These are phyloP conservation scores for Palythoa grandiflora DNA, from an alignment of 92 coral and sea anemone genomes.

Conservation along the genomic window DNA sequence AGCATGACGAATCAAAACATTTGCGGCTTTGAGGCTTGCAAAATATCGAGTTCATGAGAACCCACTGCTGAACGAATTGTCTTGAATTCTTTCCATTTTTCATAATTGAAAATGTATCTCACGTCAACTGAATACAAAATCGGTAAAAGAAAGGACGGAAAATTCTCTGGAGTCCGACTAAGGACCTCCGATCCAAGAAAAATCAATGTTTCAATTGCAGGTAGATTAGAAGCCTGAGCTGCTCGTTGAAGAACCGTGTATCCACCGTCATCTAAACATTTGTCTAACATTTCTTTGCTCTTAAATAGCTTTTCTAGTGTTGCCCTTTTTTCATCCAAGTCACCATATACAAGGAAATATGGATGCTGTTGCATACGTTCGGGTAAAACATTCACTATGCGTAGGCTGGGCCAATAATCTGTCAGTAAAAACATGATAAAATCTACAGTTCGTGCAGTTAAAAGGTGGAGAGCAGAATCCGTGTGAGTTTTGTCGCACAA, in stretches of 20 bases:
- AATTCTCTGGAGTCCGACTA: not conserved
- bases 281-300: not conserved
- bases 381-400: too few relatives aligned
- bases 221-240: constrained; percentile 13
- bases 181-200: not conserved
- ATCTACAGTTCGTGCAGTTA: too few relatives aligned
- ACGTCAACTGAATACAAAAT: not conserved
- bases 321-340: too few relatives aligned
- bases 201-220: not conserved
- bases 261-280: not conserved
- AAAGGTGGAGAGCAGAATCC: too few relatives aligned
- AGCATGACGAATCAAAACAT: too few relatives aligned
- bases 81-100: not conserved
- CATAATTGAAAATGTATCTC: not conserved
- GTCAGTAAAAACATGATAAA: too few relatives aligned
- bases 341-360: too few relatives aligned
- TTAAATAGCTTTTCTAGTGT: too few relatives aligned
- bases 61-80: constrained; percentile 12
- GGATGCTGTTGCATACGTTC: too few relatives aligned
- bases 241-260: not conserved
- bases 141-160: not conserved
- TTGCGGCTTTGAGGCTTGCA: too few relatives aligned
- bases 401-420: too few relatives aligned
- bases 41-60: not conserved
- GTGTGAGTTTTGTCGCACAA: too few relatives aligned